phyloP scores from a whole-genome alignment of 1,140 invertebrate genomes.

The Atta cephalotes region DNA sequence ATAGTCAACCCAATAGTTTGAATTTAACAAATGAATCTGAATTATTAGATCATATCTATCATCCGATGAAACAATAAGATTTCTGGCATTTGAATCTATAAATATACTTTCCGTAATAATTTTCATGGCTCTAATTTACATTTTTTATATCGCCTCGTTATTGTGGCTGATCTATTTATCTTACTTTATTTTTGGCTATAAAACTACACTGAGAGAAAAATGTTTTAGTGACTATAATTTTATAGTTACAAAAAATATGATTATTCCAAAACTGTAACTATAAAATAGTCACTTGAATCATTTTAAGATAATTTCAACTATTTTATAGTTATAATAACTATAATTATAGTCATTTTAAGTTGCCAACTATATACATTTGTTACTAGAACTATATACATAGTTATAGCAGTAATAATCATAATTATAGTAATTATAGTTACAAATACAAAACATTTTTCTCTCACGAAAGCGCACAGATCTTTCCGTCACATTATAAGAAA shows the following conservation, averaged over 20 bases:
- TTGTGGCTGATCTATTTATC: background rate
- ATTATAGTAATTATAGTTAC: too few relatives aligned
- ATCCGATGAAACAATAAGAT: background rate
- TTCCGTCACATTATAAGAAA: background rate
- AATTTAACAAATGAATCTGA: background rate
- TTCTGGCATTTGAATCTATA: background rate
- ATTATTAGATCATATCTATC: slow-evolving; percentile 6
- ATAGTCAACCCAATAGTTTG: background rate
- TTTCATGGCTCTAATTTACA: background rate
- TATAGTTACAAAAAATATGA: too few relatives aligned
- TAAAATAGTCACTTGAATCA: too few relatives aligned
- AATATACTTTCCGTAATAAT: background rate
- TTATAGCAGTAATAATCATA: too few relatives aligned
- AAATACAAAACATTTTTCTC: too few relatives aligned
- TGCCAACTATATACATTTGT: too few relatives aligned
- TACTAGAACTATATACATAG: too few relatives aligned
- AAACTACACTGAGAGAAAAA: background rate
- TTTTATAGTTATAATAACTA: too few relatives aligned
- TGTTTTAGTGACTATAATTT: too few relatives aligned
- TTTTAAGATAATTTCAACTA: too few relatives aligned
- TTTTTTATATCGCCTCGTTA: background rate
- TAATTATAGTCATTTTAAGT: too few relatives aligned
- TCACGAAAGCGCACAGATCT: background rate
- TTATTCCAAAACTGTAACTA: too few relatives aligned
- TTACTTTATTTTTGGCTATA: background rate